These are phyloP conservation scores for Cyaniris semiargus DNA, from an alignment of 2,888 invertebrate genomes.

Conservation along the genomic window DNA sequence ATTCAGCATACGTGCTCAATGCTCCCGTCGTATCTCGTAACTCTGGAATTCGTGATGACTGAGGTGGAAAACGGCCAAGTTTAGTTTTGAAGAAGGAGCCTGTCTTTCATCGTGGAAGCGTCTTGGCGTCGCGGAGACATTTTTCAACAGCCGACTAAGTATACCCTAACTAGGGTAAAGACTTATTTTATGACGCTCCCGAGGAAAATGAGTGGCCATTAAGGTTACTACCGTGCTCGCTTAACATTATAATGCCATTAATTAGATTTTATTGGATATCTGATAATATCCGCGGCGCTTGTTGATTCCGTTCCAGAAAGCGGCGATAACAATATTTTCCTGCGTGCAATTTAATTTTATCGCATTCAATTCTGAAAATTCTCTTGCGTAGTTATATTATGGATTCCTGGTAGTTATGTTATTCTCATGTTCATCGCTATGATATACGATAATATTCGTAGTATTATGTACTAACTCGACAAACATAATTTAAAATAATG, in stretches of 20 bases:
- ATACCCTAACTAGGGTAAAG: neutral
- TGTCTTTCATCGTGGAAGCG: slow-evolving; percentile 5
- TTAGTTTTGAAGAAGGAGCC: slow-evolving; percentile 10
- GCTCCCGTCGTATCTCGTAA: neutral
- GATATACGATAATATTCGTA: neutral
- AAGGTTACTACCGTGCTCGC: neutral
- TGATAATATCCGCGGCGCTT: slow-evolving; percentile 21
- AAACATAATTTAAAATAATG: neutral
- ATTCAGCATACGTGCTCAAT: neutral
- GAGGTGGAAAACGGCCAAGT: slow-evolving; percentile 5
- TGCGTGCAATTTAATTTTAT: slow-evolving; percentile 22
- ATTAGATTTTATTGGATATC: slow-evolving; percentile 24
- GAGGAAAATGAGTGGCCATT: neutral
- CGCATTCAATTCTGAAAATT: slow-evolving; percentile 25
- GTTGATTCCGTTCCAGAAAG: slow-evolving; percentile 25
- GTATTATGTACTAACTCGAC: neutral
- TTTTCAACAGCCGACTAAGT: slow-evolving; percentile 3
- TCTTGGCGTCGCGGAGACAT: neutral
- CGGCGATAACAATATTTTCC: slow-evolving; percentile 15
- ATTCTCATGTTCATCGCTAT: neutral
- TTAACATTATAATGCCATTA: slow-evolving; percentile 19
- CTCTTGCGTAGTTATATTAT: neutral
- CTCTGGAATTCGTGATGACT: slow-evolving; percentile 1
- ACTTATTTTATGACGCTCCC: neutral
- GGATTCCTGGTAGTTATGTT: neutral